These are phyloP conservation scores for Napeogenes sylphis DNA, from an alignment of 2,888 invertebrate genomes.

Conservation along the genomic window DNA sequence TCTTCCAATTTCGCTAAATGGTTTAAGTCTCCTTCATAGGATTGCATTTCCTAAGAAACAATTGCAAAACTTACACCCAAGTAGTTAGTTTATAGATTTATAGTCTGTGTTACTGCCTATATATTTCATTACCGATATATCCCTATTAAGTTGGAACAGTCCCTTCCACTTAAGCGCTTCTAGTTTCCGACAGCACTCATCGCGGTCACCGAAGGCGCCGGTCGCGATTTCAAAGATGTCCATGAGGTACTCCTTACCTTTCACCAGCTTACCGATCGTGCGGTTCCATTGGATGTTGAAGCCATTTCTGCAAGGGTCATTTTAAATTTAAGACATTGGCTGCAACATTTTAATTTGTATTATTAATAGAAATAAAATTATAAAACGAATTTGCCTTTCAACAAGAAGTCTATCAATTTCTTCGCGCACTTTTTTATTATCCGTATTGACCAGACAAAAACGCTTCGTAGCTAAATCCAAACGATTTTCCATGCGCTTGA, in stretches of 20 bases:
- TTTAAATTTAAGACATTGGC: neutral
- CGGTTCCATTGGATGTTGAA: slow-evolving; percentile 90
- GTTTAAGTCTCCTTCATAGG: slow-evolving; percentile 89
- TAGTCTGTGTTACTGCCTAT: neutral
- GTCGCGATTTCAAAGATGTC: slow-evolving; percentile 93
- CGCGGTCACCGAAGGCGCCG: slow-evolving; percentile 89
- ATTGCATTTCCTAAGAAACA: slow-evolving; percentile 85
- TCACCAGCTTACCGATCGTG: slow-evolving; percentile 84
- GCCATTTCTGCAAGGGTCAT: slow-evolving; percentile 72
- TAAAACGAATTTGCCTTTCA: slow-evolving; percentile 76
- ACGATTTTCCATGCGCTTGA: slow-evolving; percentile 82
- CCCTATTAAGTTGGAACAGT: slow-evolving; percentile 82
- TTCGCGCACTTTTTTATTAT: slow-evolving; percentile 83
- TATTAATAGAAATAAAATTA: neutral
- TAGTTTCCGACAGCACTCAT: slow-evolving; percentile 86
- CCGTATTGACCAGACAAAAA: slow-evolving; percentile 83
- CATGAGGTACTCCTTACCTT: slow-evolving; percentile 88
- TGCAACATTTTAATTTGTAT: neutral
- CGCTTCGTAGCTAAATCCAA: slow-evolving; percentile 85
- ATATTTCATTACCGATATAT: slow-evolving; percentile 53
- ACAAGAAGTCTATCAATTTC: slow-evolving; percentile 89
- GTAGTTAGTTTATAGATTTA: neutral
- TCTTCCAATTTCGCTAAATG: slow-evolving; percentile 89
- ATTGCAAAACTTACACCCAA: neutral
- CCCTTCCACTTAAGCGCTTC: slow-evolving; percentile 87